Base-by-base conservation (phyloP, 2,888 invertebrate genomes). In the Vesta saturnalis region DNA sequence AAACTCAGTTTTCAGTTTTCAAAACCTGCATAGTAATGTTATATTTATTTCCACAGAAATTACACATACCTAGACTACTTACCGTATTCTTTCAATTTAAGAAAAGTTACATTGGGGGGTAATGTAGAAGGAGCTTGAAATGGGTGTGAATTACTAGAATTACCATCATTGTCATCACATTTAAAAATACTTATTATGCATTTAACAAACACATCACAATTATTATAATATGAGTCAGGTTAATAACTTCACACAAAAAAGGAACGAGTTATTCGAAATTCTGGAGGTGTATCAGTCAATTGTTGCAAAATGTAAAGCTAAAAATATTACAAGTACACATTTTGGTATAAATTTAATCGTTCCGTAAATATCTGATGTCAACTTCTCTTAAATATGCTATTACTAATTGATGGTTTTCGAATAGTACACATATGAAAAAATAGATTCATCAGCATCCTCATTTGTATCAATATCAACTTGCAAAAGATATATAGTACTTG, bases 351-450 rank as follows among this genome's bases (percentile, higher is more conserved):
- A 52, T n/a, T 30, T 64, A 3, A n/a, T 47, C 22, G 18, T 18
- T 14, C 6, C 54, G 56, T 47, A 55, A 15, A 76, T 80, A 90
- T 90, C 84, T 91, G 89, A 72, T 89, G 1, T 89, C 89, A 60
- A 87, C 86, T 35, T 89, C 81, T 73, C 89, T 89, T 83, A 90
- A 94, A 81, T 88, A 91, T 0, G 93, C 91, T 15, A 91, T 91
- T n/a, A 93, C 93, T 60, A 94, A 81, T 78, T 87, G 88, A 12
- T 90, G 90, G 57, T 86, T 85, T 70, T 88, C 87, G 86, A 89
- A 92, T 75, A 90, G 86, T 1, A 91, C 84, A 66, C 90, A 88
- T 77, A 94, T 69, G 92, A 85, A 49, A 87, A 85, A 88, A 90
- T 71, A 10, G 60, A 23, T 23, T 23, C 23, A 23, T n/a, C 8